Conservation (phyloP, 2,888 invertebrate species). For the Nemotelus nigrinus region DNA sequence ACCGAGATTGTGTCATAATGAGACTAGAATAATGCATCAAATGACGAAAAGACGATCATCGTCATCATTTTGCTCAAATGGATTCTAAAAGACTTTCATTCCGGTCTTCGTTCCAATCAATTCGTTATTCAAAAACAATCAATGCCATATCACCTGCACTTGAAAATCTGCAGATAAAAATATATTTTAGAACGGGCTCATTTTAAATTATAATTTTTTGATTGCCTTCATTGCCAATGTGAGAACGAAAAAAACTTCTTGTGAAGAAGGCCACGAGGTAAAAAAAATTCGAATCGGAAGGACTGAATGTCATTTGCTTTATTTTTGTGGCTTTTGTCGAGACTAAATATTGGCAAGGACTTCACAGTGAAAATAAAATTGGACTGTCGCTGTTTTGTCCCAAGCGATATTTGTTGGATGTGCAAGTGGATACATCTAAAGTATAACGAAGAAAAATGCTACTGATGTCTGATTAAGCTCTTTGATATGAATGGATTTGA, state of each 20-base stretch:
- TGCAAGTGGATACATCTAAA: not conserved
- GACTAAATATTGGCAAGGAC: too few relatives aligned
- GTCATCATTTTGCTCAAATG: slow-evolving; percentile 9
- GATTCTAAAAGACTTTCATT: slow-evolving; percentile 13
- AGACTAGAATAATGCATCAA: slow-evolving; percentile 41
- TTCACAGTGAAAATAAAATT: too few relatives aligned
- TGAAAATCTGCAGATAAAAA: too few relatives aligned
- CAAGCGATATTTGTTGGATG: too few relatives aligned
- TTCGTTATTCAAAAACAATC: too few relatives aligned
- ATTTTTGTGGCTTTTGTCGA: too few relatives aligned
- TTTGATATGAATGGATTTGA: slow-evolving; percentile 29
- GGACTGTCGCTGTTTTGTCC: too few relatives aligned
- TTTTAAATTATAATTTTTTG: slow-evolving; percentile 38
- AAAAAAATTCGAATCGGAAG: not conserved
- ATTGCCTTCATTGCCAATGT: slow-evolving; percentile 14
- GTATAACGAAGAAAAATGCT: not conserved
- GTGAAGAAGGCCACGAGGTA: too few relatives aligned
- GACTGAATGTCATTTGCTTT: not conserved
- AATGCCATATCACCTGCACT: too few relatives aligned
- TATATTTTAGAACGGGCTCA: not conserved
- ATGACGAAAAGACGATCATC: slow-evolving; percentile 15
- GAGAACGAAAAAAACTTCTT: not conserved
- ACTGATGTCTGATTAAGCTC: slow-evolving; percentile 5
- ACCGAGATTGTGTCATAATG: slow-evolving; percentile 37
- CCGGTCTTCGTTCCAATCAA: not conserved